Base-by-base conservation (phyloP, 30 jellyfish, hydroid and myxozoan species). In the Rhopilema esculentum region DNA sequence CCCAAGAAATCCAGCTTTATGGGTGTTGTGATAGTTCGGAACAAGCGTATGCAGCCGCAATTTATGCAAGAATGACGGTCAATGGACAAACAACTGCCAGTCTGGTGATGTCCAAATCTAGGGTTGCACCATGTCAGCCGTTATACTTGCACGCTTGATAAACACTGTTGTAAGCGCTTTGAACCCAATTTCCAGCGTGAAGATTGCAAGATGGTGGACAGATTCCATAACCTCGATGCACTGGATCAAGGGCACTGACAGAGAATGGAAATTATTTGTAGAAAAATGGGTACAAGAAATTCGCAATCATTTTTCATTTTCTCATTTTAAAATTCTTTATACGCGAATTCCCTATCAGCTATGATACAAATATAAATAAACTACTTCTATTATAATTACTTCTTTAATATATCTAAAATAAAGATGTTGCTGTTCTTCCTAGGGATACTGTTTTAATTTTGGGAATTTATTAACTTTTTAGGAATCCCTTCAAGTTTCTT, bases 1-100 rank as follows among this genome's bases (percentile, higher is more conserved):
- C 79, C 1, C 68, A 62, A 20, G 50, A 49, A 51, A 83, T 76
- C n/a, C 65, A 87, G 51, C 69, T 75, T 0, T 62, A 24, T 30
- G 96, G 85, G 18, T 87, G 77, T 51, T 65, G 91, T 69, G 96
- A 87, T 27, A 62, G 72, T 66, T 77, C 96, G 17, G 66, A 73
- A 29, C 33, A 28, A 40, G 91, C 86, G 2, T 87, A 87, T 49
- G 77, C 88, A 26, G 88, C 88, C 18, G 82, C 49, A 23, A 64
- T 85, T 7, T 85, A 85, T 73, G 75, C 61, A 0, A 73, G 26
- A 49, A 9, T 27, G 19, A 31, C 66, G 1, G 30, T 19, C 23
- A 48, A 24, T 23, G 65, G 64, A 1, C 1, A 0, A 0, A 17
- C 76, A 0, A 74, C 28, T 23, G 78, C 66, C n/a, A 29, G 48